phyloP scores from a whole-genome alignment of 2,113 vertebrate genomes.

The Pleuronectes platessa region DNA sequence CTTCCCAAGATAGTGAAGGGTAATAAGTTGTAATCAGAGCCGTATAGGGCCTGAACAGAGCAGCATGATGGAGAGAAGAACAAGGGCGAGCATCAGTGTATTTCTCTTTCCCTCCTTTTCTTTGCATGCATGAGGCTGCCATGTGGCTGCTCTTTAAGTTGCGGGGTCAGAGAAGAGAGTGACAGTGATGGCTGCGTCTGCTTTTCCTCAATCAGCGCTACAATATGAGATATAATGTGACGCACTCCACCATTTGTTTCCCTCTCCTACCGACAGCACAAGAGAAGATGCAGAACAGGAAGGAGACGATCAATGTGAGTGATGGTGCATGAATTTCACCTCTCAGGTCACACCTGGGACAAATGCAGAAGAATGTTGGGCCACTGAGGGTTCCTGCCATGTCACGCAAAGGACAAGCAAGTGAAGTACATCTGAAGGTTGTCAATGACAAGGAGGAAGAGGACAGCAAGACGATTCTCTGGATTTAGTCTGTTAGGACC shows the following conservation, averaged over 20 bases:
- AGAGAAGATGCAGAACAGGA: conserved; percentile 69
- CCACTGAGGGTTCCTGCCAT: conserved; percentile 42
- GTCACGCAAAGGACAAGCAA: conserved; percentile 65
- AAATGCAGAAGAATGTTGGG: conserved; percentile 71
- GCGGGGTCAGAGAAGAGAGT: conserved; percentile 2
- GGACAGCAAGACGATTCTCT: conserved; percentile 19
- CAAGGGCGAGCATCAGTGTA: conserved; percentile 13
- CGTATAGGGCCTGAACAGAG: conserved; percentile 39
- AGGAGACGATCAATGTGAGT: conserved; percentile 69
- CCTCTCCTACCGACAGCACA: conserved; percentile 16
- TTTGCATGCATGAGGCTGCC: not conserved
- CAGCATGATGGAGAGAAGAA: conserved; percentile 17
- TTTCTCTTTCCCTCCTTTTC: conserved; percentile 16
- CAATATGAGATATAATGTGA: conserved; percentile 24
- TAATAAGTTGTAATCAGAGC: conserved; percentile 77
- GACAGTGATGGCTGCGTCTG: conserved; percentile 36
- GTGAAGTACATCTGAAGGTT: conserved; percentile 55
- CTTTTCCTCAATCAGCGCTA: conserved; percentile 58
- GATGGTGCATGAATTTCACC: conserved; percentile 63
- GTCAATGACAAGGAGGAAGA: conserved; percentile 38
- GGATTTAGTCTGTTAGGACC: not conserved
- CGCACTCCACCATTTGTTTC: too few relatives aligned
- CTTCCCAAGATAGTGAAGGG: conserved; percentile 54
- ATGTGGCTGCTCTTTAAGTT: not conserved
- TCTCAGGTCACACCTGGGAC: conserved; percentile 71